Evolutionary conservation across 2,113 vertebrate genomes (phyloP).

Genomic region (Apaloderma vittatum): DNA sequence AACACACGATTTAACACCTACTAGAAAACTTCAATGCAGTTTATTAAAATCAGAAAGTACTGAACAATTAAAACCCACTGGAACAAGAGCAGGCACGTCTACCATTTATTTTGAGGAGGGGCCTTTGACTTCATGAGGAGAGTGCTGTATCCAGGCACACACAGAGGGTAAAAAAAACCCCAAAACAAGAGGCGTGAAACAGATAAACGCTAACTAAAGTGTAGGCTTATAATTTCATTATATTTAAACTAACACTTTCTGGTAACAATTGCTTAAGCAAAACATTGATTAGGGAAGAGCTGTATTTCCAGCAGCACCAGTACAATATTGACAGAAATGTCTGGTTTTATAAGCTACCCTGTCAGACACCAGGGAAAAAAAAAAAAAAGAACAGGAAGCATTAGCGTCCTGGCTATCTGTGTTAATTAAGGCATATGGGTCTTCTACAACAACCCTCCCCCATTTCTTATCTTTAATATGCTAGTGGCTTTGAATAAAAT

Average conservation of each 20-base stretch:
- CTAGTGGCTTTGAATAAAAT: constrained; percentile 2
- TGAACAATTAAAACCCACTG: not conserved
- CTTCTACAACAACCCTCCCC: not conserved
- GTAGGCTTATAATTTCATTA: not conserved
- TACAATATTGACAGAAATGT: not conserved
- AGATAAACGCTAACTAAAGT: not conserved
- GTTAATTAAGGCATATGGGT: constrained; percentile 24
- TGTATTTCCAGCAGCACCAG: constrained; percentile 14
- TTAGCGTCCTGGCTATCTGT: constrained; percentile 36
- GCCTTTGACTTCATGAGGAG: not conserved
- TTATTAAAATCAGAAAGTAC: not conserved
- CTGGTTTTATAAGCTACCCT: constrained; percentile 2
- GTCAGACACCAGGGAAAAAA: not conserved
- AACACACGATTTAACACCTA: not conserved
- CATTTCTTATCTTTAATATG: not conserved
- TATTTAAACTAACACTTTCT: not conserved
- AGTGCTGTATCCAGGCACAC: not conserved
- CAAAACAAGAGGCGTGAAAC: not conserved
- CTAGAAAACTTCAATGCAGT: not conserved
- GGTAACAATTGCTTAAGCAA: not conserved
- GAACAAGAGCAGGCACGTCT: not conserved
- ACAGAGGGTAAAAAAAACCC: not conserved
- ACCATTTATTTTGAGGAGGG: not conserved
- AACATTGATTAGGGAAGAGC: not conserved
- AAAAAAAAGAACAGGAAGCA: constrained; percentile 12